These are phyloP conservation scores for Rhizoglyphus robini DNA, from an alignment of 1,140 invertebrate species.

Conservation along the genomic window DNA sequence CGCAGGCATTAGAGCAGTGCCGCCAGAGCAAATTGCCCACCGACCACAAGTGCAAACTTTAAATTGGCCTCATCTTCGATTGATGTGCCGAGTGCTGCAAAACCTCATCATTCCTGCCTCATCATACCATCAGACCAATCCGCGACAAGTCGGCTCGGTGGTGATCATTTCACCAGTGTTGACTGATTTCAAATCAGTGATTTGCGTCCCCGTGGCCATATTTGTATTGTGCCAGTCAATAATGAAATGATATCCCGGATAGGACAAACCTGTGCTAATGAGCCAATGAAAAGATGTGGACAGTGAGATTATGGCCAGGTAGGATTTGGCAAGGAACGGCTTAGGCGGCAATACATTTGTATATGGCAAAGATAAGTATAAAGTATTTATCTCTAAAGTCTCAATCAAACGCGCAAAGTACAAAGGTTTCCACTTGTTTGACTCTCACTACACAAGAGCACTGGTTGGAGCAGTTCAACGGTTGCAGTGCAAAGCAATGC, in stretches of 20 bases:
- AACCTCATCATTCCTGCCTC: not conserved
- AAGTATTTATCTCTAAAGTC: too few relatives aligned
- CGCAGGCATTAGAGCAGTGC: too few relatives aligned
- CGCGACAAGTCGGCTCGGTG: not conserved
- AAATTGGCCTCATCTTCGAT: not conserved
- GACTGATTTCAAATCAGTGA: constrained; percentile 5
- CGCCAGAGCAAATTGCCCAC: too few relatives aligned
- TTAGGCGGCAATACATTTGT: too few relatives aligned
- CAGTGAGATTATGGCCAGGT: not conserved
- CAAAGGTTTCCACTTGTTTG: too few relatives aligned
- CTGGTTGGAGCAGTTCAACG: too few relatives aligned
- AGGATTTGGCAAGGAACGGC: too few relatives aligned
- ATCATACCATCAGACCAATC: not conserved
- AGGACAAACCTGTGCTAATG: constrained; percentile 1
- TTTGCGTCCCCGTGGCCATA: constrained; percentile 3
- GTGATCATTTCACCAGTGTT: not conserved
- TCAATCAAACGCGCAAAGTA: too few relatives aligned
- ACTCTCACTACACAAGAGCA: too few relatives aligned
- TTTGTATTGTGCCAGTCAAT: not conserved
- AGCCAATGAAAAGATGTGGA: not conserved
- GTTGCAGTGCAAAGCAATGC: too few relatives aligned
- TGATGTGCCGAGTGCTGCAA: not conserved
- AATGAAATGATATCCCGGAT: not conserved
- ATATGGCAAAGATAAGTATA: too few relatives aligned
- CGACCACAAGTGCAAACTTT: not conserved